Evolutionary conservation across 2,113 vertebrate species (phyloP).

Genomic region (Rhinoptilus africanus): DNA sequence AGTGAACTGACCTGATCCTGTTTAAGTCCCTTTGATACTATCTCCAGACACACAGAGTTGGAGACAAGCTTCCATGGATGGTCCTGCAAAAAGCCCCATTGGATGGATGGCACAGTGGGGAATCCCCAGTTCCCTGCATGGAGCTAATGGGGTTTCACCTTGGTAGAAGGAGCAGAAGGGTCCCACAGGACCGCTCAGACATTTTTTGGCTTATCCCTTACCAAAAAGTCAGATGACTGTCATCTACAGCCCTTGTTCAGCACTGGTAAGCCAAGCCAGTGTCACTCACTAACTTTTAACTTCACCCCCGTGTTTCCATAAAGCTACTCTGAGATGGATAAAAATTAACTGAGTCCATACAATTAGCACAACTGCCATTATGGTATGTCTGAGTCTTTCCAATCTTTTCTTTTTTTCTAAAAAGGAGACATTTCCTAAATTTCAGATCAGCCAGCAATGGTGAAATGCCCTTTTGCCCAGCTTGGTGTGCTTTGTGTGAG

Average conservation of each 20-base stretch:
- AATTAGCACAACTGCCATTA: neutral
- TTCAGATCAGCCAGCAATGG: neutral
- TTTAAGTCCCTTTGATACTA: neutral
- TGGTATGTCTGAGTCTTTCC: neutral
- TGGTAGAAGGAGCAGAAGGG: neutral
- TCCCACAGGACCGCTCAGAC: neutral
- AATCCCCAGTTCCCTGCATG: neutral
- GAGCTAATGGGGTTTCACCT: rapidly evolving
- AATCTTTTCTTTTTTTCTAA: neutral
- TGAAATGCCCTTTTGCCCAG: constrained; percentile 44
- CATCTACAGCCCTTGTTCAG: neutral
- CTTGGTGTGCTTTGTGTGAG: constrained; percentile 39
- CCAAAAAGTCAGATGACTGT: neutral
- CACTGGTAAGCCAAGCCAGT: neutral
- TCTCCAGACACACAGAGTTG: rapidly evolving
- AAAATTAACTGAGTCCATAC: neutral
- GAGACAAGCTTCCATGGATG: neutral
- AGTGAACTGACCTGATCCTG: neutral
- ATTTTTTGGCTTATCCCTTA: neutral
- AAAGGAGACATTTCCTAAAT: constrained; percentile 43
- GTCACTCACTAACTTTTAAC: neutral
- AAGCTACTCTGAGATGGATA: neutral
- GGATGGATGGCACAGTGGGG: neutral
- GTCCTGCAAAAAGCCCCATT: neutral
- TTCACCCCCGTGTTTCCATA: neutral